Percentiles rank a stretch among this genome's conserved stretches.
These are phyloP conservation scores for Sinopyrophorus schimmeli DNA, from an alignment of 2,888 invertebrate genomes.

Conservation along the genomic window DNA sequence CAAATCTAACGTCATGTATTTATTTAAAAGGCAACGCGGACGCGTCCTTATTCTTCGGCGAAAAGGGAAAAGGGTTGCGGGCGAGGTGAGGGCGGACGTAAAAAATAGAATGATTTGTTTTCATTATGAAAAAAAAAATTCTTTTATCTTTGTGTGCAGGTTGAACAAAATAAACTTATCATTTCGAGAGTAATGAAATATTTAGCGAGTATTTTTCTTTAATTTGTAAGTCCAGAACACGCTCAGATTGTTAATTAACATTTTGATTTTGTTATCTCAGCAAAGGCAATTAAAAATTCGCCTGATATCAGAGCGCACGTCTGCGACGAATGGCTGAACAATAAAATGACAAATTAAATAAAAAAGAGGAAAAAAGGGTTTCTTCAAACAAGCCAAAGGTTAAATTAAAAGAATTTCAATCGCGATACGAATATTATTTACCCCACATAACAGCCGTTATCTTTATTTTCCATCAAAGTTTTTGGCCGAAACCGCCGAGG, in stretches of 20 bases:
- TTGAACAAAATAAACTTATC: slow-evolving; percentile 38
- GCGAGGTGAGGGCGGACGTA: no score
- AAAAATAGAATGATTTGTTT: no score
- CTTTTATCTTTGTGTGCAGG: slow-evolving; percentile 24
- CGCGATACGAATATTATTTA: slow-evolving; percentile 42
- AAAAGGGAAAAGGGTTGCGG: no score
- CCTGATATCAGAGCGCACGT: slow-evolving; percentile 50
- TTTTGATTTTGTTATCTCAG: slow-evolving; percentile 57
- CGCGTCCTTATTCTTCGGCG: no score
- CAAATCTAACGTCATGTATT: no score
- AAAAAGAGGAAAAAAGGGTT: slow-evolving; percentile 48
- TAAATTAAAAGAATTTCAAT: slow-evolving; percentile 54
- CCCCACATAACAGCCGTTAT: slow-evolving; percentile 33
- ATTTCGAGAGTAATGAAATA: slow-evolving; percentile 46
- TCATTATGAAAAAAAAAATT: no score
- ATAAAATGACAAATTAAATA: slow-evolving; percentile 56
- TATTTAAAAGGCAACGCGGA: no score
- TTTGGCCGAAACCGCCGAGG: slow-evolving; percentile 8
- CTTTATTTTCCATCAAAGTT: slow-evolving; percentile 27
- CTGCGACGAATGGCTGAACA: slow-evolving; percentile 48
- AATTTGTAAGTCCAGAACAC: slow-evolving; percentile 52
- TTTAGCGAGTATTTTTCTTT: slow-evolving; percentile 55
- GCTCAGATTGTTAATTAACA: slow-evolving; percentile 56
- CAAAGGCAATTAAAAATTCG: slow-evolving; percentile 55
- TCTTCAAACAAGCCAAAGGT: slow-evolving; percentile 52